phyloP scores from a whole-genome alignment of 2,888 invertebrate species.

The Chloromyia formosa region DNA sequence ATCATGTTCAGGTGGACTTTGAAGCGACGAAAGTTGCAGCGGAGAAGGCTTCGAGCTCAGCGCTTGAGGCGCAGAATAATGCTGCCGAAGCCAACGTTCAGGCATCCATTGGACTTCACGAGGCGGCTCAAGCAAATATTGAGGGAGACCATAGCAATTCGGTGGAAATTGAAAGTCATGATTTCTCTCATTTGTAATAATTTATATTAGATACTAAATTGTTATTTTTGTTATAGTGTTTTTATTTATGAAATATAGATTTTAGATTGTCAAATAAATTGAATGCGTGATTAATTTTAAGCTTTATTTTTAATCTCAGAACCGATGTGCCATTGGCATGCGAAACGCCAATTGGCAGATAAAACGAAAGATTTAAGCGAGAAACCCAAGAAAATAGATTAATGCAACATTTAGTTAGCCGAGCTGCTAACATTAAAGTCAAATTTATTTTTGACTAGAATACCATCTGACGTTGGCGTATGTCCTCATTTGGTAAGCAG shows the following conservation, averaged over 20 bases:
- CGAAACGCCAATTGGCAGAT: too few relatives aligned
- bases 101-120: conserved; percentile 74
- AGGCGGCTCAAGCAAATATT: conserved; percentile 62
- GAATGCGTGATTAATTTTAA: too few relatives aligned
- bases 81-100: conserved; percentile 74
- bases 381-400: too few relatives aligned
- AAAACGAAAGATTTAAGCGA: too few relatives aligned
- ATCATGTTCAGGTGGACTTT: conserved; percentile 73
- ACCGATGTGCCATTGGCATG: too few relatives aligned
- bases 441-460: too few relatives aligned
- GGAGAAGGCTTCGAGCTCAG: conserved; percentile 70
- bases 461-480: too few relatives aligned
- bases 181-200: neutral
- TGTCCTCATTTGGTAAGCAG: too few relatives aligned
- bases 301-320: too few relatives aligned
- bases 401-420: too few relatives aligned
- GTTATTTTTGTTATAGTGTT: conserved; percentile 15
- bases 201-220: neutral
- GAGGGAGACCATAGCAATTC: neutral
- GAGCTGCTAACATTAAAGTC: too few relatives aligned
- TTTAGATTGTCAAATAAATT: too few relatives aligned
- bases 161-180: neutral
- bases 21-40: conserved; percentile 76
- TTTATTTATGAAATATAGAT: conserved; percentile 21
- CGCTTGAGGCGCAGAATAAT: conserved; percentile 75